These are phyloP conservation scores for Muntiacus reevesi DNA, from an alignment of 2,113 vertebrate species.

Conservation along the genomic window DNA sequence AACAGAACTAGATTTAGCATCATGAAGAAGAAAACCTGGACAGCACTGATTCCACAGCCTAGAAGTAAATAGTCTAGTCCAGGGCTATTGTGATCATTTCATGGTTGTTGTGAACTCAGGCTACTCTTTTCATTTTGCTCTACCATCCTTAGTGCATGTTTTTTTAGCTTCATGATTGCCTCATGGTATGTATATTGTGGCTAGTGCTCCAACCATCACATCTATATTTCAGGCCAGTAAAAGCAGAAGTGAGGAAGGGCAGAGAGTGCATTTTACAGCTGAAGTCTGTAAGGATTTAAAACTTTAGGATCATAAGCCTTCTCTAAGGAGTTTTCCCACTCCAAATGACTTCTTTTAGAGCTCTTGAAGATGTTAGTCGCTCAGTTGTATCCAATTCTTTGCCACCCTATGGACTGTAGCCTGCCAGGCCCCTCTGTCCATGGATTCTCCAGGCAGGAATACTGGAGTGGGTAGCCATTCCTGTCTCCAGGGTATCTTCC, in stretches of 20 bases:
- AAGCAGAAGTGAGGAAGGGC: neutral
- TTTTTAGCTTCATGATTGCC: neutral
- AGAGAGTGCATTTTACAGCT: neutral
- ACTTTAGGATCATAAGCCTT: neutral
- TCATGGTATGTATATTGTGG: neutral
- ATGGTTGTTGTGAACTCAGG: too few relatives aligned
- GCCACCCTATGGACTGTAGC: neutral
- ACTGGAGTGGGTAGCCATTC: neutral
- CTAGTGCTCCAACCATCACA: neutral
- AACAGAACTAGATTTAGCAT: neutral
- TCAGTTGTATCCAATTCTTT: neutral
- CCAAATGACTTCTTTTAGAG: neutral
- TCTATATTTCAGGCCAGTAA: neutral
- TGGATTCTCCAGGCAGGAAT: neutral
- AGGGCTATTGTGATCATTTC: neutral
- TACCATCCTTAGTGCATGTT: neutral
- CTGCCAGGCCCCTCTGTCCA: neutral
- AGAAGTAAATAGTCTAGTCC: neutral
- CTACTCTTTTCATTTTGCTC: neutral
- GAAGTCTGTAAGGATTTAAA: neutral
- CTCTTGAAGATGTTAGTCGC: neutral
- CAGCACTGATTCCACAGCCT: neutral
- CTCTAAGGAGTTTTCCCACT: neutral
- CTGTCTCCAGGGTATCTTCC: neutral
- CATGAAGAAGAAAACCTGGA: neutral